Evolutionary conservation across 2,113 vertebrate species (phyloP).

Genomic region (Stegastes partitus): DNA sequence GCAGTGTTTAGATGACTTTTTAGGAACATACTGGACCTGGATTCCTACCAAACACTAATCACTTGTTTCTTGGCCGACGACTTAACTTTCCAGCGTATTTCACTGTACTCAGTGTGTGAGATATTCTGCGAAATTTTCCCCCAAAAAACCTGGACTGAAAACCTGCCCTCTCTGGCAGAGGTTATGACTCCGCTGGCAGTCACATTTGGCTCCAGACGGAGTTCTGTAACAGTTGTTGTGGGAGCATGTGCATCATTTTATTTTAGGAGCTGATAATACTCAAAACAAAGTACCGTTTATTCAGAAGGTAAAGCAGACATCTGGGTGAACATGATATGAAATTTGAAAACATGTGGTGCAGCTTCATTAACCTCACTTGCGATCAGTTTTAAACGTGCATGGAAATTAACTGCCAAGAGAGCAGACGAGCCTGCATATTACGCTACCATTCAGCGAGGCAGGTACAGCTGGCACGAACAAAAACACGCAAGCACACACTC

Average conservation of each 20-base stretch:
- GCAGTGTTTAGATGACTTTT: not conserved
- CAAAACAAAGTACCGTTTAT: too few species aligned
- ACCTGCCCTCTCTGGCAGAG: not conserved
- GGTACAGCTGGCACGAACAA: conserved; percentile 17
- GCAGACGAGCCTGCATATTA: not conserved
- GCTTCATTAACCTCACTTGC: not conserved
- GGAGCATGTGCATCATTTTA: not conserved
- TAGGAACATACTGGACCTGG: conserved; percentile 1
- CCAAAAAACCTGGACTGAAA: not conserved
- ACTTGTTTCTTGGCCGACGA: not conserved
- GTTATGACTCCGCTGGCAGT: not conserved
- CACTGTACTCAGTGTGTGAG: not conserved
- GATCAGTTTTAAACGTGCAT: not conserved
- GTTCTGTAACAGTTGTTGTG: not conserved
- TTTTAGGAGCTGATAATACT: not conserved
- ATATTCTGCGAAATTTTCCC: not conserved
- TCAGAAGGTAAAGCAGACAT: not conserved
- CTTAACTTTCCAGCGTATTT: not conserved
- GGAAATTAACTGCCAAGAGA: not conserved
- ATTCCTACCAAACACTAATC: not conserved
- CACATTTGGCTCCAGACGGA: not conserved
- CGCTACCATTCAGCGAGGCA: not conserved
- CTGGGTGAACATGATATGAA: not conserved
- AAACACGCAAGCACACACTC: not conserved
- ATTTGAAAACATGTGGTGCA: not conserved